Evolutionary conservation across 2,113 vertebrate genomes (phyloP).

Genomic region (Xenus cinereus): DNA sequence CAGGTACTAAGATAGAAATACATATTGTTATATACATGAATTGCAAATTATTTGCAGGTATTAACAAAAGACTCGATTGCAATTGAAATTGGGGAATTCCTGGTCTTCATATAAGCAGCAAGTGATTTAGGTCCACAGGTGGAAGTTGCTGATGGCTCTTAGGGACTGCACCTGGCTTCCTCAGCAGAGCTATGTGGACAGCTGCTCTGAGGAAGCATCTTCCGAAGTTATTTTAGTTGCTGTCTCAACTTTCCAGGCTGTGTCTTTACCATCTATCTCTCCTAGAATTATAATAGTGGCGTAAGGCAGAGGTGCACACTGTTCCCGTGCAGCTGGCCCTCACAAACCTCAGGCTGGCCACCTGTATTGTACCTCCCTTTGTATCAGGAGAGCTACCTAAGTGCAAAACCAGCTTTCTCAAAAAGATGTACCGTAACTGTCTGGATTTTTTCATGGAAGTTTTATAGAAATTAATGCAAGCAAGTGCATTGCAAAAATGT

Average conservation of each 20-base stretch:
- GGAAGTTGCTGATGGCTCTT: not conserved
- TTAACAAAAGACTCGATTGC: not conserved
- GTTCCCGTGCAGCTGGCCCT: not conserved
- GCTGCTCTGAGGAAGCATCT: constrained; percentile 39
- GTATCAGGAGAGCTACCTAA: not conserved
- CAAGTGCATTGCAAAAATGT: not conserved
- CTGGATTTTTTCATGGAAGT: not conserved
- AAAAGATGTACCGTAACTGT: not conserved
- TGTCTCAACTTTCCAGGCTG: constrained; percentile 32
- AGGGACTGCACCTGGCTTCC: constrained; percentile 20
- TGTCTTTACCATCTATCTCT: not conserved
- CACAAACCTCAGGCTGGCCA: not conserved
- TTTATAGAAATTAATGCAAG: not conserved
- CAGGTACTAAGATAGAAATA: not conserved
- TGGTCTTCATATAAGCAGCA: not conserved
- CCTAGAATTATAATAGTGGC: not conserved
- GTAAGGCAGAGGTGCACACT: not conserved
- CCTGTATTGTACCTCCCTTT: not conserved
- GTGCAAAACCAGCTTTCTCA: not conserved
- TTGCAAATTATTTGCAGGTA: not conserved
- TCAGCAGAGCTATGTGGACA: not conserved
- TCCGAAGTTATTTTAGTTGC: constrained; percentile 12
- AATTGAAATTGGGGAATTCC: not conserved
- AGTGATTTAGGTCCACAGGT: constrained; percentile 22
- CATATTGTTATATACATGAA: not conserved